A percentile compares a stretch with the other conserved stretches of the same genome.
Conservation (phyloP, 1,140 invertebrate species). For the Drosophila burlai region DNA sequence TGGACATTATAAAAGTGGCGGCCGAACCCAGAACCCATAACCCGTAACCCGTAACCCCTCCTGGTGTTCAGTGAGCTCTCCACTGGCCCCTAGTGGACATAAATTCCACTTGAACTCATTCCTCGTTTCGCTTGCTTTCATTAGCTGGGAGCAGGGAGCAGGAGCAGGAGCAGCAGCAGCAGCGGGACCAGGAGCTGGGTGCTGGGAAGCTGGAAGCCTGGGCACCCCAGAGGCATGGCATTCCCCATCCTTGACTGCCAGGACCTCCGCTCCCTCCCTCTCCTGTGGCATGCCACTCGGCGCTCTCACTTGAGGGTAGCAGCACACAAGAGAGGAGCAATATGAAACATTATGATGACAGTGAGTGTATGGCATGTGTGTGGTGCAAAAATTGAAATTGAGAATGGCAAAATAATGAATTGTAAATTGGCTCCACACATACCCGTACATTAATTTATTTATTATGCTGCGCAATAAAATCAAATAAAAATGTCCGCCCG, state of each 20-base stretch:
- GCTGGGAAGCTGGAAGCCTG: background rate
- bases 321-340: constrained; percentile 35
- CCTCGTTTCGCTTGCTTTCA: constrained; percentile 40
- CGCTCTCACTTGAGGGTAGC: constrained; percentile 50
- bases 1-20: constrained; percentile 18
- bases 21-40: background rate
- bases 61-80: background rate
- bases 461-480: constrained; percentile 67
- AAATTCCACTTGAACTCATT: constrained; percentile 49
- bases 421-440: constrained; percentile 59
- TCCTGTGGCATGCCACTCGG: constrained; percentile 5
- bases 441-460: constrained; percentile 55
- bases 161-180: background rate
- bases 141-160: constrained; percentile 16
- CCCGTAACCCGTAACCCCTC: background rate
- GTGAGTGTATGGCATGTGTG: background rate
- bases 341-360: constrained; percentile 78
- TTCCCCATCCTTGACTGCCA: constrained; percentile 1
- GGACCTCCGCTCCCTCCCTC: background rate
- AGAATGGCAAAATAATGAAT: constrained; percentile 76
- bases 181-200: constrained; percentile 2
- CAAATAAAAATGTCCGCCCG: constrained; percentile 57
- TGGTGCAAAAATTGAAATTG: constrained; percentile 66
- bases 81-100: constrained; percentile 40
- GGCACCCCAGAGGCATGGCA: background rate